Conservation (phyloP, 2,888 invertebrate species). For the Diogma glabrata region DNA sequence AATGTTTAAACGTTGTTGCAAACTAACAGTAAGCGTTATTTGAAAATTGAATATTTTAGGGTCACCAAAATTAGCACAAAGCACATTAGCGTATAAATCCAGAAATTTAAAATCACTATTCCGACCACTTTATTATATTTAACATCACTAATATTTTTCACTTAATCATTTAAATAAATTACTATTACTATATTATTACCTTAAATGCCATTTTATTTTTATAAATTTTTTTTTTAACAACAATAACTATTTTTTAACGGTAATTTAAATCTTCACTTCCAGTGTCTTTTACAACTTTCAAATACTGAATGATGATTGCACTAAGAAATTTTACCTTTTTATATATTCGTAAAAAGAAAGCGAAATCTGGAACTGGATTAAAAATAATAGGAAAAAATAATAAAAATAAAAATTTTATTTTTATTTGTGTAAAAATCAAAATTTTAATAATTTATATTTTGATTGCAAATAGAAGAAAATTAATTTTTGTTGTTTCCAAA, state of each 20-base stretch:
- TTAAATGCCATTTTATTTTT: slow-evolving; percentile 24
- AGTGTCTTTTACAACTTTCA: slow-evolving; percentile 31
- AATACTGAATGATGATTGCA: slow-evolving; percentile 37
- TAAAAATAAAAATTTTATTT: slow-evolving; percentile 4
- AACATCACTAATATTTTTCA: not conserved
- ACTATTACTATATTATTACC: slow-evolving; percentile 23
- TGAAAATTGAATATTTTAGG: no score
- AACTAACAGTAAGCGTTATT: no score
- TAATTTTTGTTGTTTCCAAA: no score
- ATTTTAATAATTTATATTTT: no score
- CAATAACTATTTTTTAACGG: slow-evolving; percentile 1
- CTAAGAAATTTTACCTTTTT: slow-evolving; percentile 33
- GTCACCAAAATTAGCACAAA: no score
- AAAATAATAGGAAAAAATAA: slow-evolving; percentile 3
- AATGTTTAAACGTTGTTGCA: no score
- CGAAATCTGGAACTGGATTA: slow-evolving; percentile 19
- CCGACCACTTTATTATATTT: no score
- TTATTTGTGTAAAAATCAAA: no score
- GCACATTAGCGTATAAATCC: no score
- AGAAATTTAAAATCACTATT: no score
- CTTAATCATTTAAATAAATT: no score
- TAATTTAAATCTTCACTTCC: slow-evolving; percentile 6
- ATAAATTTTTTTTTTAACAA: slow-evolving; percentile 11
- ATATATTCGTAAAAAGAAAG: slow-evolving; percentile 37
- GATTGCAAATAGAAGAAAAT: no score